Base-by-base conservation (phyloP, 2,797 vertebrate genomes). In the Chaunax sp. region DNA sequence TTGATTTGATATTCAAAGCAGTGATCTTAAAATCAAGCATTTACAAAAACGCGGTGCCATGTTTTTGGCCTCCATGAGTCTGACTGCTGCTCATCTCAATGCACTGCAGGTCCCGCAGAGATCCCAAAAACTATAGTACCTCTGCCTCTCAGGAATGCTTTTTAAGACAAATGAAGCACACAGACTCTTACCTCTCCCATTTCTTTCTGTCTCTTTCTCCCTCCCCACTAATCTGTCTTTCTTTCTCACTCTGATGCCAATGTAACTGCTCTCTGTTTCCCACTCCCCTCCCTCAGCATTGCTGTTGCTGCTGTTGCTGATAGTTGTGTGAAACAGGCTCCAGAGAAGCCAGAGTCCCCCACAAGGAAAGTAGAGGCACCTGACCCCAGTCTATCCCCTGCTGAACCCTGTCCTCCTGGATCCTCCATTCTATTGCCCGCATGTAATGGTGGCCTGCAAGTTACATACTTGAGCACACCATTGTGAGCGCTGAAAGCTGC, bases 281-380 rank as follows among this genome's bases (percentile, higher is more conserved):
- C 87, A 50, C 91, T 90, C 89, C 90, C 87, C 86, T 84, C 89
- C 88, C 84, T 84, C 90, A 92, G 92, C 91, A 93, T 92, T 84
- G 91, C 94, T 89, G 92, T 93, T 84, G 92, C 92, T 79, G 92
- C 94, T 85, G 92, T 93, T 78, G 90, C 92, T 89, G 93, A 93
- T 93, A 93, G 92, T 93, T 93, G 91, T 92, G 92, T 92, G 92
- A 90, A 92, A 89, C 92, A 92, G 91, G 88, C 90, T 88, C 90
- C 92, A 84, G 92, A 93, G 90, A 94, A 94, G 89, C 92, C 93
- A 82, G 91, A 92, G 77, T 90, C 93, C 90, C 92, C 92, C 89
- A 93, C 82, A 91, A 95, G 93, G 93, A 94, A 94, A 94, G 93
- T 94, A 94, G 90, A 92, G 89, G 87, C 91, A 74, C 86, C 87